phyloP scores from a whole-genome alignment of 2,113 vertebrate species.

The Scalopus aquaticus region DNA sequence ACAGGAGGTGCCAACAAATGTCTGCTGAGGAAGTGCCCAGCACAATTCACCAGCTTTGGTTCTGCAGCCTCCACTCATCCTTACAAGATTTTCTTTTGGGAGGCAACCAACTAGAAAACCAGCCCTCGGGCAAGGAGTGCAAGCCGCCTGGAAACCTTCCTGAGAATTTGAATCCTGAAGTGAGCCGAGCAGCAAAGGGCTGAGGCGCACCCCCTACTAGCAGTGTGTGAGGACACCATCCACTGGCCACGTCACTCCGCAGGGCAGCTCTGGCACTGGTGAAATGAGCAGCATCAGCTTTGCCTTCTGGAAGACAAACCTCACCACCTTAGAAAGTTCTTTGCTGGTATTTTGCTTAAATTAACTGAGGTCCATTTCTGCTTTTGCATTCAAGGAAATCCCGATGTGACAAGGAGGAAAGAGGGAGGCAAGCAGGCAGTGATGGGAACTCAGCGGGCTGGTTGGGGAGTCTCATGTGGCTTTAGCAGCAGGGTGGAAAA shows the following conservation, averaged over 20 bases:
- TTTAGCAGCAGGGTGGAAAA: not conserved
- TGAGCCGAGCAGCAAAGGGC: not conserved
- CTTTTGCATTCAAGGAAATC: not conserved
- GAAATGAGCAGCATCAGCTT: not conserved
- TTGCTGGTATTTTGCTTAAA: not conserved
- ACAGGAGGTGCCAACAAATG: too few relatives aligned
- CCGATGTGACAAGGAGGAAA: too few relatives aligned
- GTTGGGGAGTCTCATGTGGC: not conserved
- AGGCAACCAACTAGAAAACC: not conserved
- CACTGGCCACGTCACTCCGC: not conserved
- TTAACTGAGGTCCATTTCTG: not conserved
- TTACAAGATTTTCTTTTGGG: not conserved
- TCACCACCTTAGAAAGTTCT: not conserved
- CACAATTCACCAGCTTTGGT: accelerated
- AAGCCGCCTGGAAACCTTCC: not conserved
- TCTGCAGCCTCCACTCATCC: not conserved
- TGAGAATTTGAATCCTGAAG: not conserved
- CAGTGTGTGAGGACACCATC: not conserved
- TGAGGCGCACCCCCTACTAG: accelerated
- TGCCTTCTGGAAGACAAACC: not conserved
- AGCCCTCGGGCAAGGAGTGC: not conserved
- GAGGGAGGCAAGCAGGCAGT: too few relatives aligned
- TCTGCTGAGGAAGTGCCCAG: not conserved
- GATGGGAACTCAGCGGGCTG: not conserved
- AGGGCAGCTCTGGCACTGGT: not conserved